phyloP scores from a whole-genome alignment of 2,113 vertebrate species.

The Sander vitreus region DNA sequence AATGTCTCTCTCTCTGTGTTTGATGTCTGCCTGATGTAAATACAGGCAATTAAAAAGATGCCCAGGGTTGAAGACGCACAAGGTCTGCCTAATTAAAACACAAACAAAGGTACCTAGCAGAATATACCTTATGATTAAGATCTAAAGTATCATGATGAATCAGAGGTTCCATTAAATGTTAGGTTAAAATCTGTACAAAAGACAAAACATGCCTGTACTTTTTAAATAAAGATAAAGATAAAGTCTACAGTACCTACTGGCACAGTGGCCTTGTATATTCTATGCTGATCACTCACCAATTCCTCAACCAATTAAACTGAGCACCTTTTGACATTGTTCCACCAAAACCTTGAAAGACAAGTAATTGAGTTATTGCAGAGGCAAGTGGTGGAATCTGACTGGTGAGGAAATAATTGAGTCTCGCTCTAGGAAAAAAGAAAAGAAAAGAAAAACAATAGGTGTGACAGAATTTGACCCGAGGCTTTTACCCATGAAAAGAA shows the following conservation, averaged over 20 bases:
- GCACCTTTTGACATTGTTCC: conserved; percentile 60
- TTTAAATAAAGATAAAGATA: conserved; percentile 85
- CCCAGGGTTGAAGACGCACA: conserved; percentile 91
- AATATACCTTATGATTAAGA: conserved; percentile 93
- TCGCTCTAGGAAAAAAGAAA: conserved; percentile 20
- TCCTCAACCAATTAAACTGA: conserved; percentile 63
- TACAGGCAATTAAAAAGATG: conserved; percentile 95
- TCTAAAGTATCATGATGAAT: conserved; percentile 94
- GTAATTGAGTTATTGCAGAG: conserved; percentile 51
- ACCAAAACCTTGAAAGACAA: conserved; percentile 59
- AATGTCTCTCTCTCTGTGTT: conserved; percentile 93
- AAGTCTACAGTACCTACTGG: conserved; percentile 60
- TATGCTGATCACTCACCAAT: conserved; percentile 52
- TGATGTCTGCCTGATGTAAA: conserved; percentile 96
- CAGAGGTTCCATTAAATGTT: conserved; percentile 92
- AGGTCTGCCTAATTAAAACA: conserved; percentile 97
- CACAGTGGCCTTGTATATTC: conserved; percentile 77
- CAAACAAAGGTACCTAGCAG: conserved; percentile 94
- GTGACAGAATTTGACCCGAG: conserved; percentile 58
- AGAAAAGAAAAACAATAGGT: conserved; percentile 68
- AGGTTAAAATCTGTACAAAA: conserved; percentile 91
- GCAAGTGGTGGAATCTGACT: conserved; percentile 48
- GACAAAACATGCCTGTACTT: conserved; percentile 86
- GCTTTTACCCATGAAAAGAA: conserved; percentile 56
- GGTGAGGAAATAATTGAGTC: conserved; percentile 43